Evolutionary conservation across 2,113 vertebrate genomes (phyloP).

Genomic region (Neogale vison): DNA sequence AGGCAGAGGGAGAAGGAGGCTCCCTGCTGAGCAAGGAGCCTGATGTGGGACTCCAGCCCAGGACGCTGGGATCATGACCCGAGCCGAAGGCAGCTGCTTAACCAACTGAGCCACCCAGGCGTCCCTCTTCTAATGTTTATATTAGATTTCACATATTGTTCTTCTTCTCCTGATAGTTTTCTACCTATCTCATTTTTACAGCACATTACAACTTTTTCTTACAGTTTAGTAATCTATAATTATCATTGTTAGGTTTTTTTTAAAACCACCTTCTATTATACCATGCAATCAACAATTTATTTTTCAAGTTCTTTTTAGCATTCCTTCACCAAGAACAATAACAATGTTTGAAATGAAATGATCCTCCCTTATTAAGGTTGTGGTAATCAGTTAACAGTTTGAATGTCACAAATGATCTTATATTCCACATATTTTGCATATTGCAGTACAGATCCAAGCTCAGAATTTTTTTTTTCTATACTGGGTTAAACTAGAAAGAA

Average conservation of each 20-base stretch:
- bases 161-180: slow-evolving; percentile 32
- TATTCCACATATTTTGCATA: neutral
- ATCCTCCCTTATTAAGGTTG: neutral
- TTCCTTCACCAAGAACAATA: neutral
- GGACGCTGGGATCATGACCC: too few species aligned
- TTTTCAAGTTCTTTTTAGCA: slow-evolving; percentile 12
- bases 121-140: slow-evolving; percentile 13
- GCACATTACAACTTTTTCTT: neutral
- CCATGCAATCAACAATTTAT: neutral
- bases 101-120: too few species aligned
- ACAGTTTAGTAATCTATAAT: neutral
- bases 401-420: neutral
- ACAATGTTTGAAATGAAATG: neutral
- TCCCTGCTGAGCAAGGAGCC: too few species aligned
- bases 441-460: neutral
- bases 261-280: neutral
- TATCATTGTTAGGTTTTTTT: neutral
- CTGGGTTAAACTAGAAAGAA: neutral
- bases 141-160: slow-evolving; percentile 15
- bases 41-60: too few species aligned
- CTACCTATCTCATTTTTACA: neutral
- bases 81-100: too few species aligned
- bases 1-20: too few species aligned
- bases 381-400: neutral
- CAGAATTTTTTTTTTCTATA: slow-evolving; percentile 35